Percentiles rank a stretch among this genome's conserved stretches.
phyloP scores from a whole-genome alignment of 2,888 invertebrate species.

The Xylota sylvarum region DNA sequence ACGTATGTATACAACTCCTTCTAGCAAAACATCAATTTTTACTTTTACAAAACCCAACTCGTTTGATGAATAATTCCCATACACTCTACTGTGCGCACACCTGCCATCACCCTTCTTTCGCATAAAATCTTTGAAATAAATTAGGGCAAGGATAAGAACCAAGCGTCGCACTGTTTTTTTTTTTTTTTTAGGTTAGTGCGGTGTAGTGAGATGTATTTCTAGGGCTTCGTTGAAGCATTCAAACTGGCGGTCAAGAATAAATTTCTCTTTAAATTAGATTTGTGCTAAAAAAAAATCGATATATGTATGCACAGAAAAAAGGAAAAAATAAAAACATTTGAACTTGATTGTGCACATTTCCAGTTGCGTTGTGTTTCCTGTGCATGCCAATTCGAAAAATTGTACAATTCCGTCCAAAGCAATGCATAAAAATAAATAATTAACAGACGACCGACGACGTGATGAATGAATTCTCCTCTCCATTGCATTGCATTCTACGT shows the following conservation, averaged over 20 bases:
- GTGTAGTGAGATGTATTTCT: constrained; percentile 22
- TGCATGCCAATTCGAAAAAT: neutral
- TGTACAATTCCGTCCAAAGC: neutral
- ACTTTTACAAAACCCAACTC: neutral
- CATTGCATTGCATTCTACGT: neutral
- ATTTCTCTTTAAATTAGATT: constrained; percentile 68
- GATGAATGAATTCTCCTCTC: constrained; percentile 10
- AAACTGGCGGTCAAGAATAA: constrained; percentile 64
- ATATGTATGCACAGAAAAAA: neutral
- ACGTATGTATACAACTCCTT: too few relatives aligned
- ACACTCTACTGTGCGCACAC: neutral
- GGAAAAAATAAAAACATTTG: constrained; percentile 41
- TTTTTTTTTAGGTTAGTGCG: constrained; percentile 24
- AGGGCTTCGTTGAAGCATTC: constrained; percentile 61
- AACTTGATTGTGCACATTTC: constrained; percentile 54
- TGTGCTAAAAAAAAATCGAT: constrained; percentile 65
- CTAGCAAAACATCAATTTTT: neutral
- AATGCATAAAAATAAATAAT: constrained; percentile 17
- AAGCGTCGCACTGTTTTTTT: constrained; percentile 14
- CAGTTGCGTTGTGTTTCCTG: neutral
- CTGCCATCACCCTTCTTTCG: neutral
- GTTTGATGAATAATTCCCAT: neutral
- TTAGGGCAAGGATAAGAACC: constrained; percentile 38
- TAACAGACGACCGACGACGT: neutral
- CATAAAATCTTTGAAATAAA: constrained; percentile 34